These are phyloP conservation scores for Hycleus phaleratus DNA, from an alignment of 1,140 invertebrate species.

Conservation along the genomic window DNA sequence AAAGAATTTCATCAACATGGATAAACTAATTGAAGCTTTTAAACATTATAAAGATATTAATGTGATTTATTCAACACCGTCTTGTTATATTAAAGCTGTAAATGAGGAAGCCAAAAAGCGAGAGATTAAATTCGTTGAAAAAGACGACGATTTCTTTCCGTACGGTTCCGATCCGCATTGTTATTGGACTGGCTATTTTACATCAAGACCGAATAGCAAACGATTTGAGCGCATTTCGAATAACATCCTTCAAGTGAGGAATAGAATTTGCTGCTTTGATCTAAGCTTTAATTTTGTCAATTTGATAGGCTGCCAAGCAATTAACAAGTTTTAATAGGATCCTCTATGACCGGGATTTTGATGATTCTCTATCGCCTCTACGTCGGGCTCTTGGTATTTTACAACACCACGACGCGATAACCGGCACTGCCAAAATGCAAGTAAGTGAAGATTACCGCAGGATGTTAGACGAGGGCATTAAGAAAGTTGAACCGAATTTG, in stretches of 20 bases:
- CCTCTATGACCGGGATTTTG: slow-evolving; percentile 23
- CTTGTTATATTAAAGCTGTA: slow-evolving; percentile 63
- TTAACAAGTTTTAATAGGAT: not conserved
- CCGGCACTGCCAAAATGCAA: slow-evolving; percentile 66
- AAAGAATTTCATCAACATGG: slow-evolving; percentile 59
- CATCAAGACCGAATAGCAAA: slow-evolving; percentile 63
- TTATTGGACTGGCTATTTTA: slow-evolving; percentile 82
- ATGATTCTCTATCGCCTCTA: slow-evolving; percentile 33
- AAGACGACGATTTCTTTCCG: slow-evolving; percentile 67
- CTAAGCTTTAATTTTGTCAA: not conserved
- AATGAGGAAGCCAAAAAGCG: slow-evolving; percentile 31
- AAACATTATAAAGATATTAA: slow-evolving; percentile 49
- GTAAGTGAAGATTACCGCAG: slow-evolving; percentile 66
- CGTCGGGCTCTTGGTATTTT: slow-evolving; percentile 52
- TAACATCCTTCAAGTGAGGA: slow-evolving; percentile 48
- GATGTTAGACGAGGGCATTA: slow-evolving; percentile 52
- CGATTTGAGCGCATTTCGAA: slow-evolving; percentile 55
- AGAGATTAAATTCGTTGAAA: slow-evolving; percentile 25
- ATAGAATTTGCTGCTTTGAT: not conserved
- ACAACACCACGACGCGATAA: slow-evolving; percentile 62
- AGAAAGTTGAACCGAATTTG: slow-evolving; percentile 18
- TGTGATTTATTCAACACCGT: slow-evolving; percentile 69
- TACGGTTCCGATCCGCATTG: slow-evolving; percentile 62
- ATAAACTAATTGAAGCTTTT: slow-evolving; percentile 55
- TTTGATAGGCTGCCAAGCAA: slow-evolving; percentile 3